These are phyloP conservation scores for Erynnis tages DNA, from an alignment of 2,888 invertebrate genomes.

Conservation along the genomic window DNA sequence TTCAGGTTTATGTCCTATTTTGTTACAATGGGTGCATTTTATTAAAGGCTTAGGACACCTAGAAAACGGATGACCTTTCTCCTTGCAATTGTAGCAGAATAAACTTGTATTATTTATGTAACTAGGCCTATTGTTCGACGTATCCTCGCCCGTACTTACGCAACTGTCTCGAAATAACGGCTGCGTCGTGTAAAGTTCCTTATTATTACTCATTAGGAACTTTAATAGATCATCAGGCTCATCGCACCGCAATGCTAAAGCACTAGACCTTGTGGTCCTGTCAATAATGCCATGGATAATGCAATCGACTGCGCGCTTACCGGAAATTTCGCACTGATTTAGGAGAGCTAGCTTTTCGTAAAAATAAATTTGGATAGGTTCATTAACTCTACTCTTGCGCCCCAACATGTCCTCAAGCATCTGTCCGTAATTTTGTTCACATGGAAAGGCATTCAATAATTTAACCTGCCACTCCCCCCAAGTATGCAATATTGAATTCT, in stretches of 20 bases:
- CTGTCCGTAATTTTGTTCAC: slow-evolving; percentile 26
- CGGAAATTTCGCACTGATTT: background rate
- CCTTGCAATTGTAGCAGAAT: background rate
- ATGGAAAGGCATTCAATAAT: slow-evolving; percentile 24
- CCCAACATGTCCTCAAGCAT: slow-evolving; percentile 24
- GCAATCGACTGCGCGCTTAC: slow-evolving; percentile 3
- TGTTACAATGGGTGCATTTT: background rate
- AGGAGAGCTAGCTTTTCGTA: background rate
- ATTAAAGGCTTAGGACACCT: background rate
- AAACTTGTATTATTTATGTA: background rate
- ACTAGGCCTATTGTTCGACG: background rate
- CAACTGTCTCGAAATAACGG: background rate
- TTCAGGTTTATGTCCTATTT: background rate
- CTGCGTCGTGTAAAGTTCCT: background rate
- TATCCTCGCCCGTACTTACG: background rate
- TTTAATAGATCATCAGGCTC: slow-evolving; percentile 1
- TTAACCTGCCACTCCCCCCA: slow-evolving; percentile 27
- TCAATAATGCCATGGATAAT: background rate
- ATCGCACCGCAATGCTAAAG: background rate
- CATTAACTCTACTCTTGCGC: slow-evolving; percentile 19
- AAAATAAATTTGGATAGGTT: slow-evolving; percentile 24
- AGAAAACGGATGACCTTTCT: background rate
- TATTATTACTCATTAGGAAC: slow-evolving; percentile 1
- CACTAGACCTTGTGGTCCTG: background rate
- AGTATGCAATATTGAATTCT: slow-evolving; percentile 13